These are phyloP conservation scores for Drosophila fulvimacula DNA, from an alignment of 2,888 invertebrate species.

Conservation along the genomic window DNA sequence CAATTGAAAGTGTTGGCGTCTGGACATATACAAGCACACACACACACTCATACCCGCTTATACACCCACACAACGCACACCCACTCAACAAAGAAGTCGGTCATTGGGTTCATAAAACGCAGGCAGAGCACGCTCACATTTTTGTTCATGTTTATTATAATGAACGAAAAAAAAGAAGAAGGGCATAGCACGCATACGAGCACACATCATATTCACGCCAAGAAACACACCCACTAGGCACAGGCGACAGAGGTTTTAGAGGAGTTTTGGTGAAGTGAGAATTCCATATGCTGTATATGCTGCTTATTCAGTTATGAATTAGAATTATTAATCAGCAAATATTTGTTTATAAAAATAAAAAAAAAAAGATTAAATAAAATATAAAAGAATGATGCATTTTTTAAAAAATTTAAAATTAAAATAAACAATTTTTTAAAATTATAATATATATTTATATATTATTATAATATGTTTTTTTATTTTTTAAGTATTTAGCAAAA, in stretches of 20 bases:
- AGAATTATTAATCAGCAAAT: too few species aligned
- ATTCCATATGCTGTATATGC: too few species aligned
- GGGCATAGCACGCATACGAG: constrained; percentile 33
- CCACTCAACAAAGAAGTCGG: constrained; percentile 64
- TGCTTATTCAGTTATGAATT: too few species aligned
- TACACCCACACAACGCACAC: background rate
- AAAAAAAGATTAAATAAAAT: too few species aligned
- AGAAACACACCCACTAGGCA: constrained; percentile 7
- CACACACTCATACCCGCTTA: background rate
- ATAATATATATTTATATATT: too few species aligned
- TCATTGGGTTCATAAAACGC: constrained; percentile 66
- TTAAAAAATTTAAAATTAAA: too few species aligned
- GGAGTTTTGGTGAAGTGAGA: too few species aligned
- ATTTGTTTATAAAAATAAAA: too few species aligned
- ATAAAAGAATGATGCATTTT: too few species aligned
- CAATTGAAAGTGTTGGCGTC: constrained; percentile 62
- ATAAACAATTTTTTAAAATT: too few species aligned
- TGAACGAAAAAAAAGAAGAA: constrained; percentile 24
- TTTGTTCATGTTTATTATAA: constrained; percentile 59
- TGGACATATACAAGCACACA: constrained; percentile 10
- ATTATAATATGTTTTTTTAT: too few species aligned
- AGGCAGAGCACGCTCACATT: constrained; percentile 50
- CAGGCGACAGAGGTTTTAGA: constrained; percentile 38
- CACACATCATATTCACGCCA: constrained; percentile 27
- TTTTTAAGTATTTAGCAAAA: too few species aligned